Evolutionary conservation across 2,113 vertebrate genomes (phyloP).

Genomic region (Plotosus lineatus): DNA sequence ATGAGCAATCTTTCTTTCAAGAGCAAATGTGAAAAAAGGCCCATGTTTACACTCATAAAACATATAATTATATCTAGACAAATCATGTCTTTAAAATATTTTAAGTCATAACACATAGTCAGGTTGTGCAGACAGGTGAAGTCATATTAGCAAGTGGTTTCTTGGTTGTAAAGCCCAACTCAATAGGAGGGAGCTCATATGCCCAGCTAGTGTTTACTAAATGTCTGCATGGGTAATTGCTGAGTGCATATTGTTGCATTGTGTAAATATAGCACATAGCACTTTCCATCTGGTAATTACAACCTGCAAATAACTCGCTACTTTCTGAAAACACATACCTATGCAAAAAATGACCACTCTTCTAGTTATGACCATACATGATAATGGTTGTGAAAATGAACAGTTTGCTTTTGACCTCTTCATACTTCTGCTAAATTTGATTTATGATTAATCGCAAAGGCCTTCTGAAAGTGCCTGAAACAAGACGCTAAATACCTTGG

Average conservation of each 20-base stretch:
- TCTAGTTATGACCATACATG: slow-evolving; percentile 9
- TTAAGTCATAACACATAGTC: background rate
- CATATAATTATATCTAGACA: slow-evolving; percentile 1
- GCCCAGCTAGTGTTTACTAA: slow-evolving; percentile 33
- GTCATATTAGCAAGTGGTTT: slow-evolving; percentile 17
- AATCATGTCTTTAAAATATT: slow-evolving; percentile 17
- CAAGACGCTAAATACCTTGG: background rate
- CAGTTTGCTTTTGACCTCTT: background rate
- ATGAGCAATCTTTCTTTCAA: background rate
- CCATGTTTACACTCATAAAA: background rate
- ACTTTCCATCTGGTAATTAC: slow-evolving; percentile 35
- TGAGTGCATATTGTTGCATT: slow-evolving; percentile 35
- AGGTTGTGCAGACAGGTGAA: background rate
- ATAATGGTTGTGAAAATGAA: slow-evolving; percentile 10
- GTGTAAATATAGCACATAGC: slow-evolving; percentile 43
- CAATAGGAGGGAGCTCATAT: slow-evolving; percentile 16
- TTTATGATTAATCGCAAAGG: background rate
- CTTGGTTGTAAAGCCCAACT: slow-evolving; percentile 18
- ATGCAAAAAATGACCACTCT: slow-evolving; percentile 29
- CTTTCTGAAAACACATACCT: slow-evolving; percentile 40
- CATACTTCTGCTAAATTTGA: background rate
- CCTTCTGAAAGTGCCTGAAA: background rate
- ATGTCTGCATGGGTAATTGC: slow-evolving; percentile 37
- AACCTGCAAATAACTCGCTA: slow-evolving; percentile 34
- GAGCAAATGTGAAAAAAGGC: background rate